These are phyloP conservation scores for Patella pellucida DNA, from an alignment of 2,888 invertebrate species.

Conservation along the genomic window DNA sequence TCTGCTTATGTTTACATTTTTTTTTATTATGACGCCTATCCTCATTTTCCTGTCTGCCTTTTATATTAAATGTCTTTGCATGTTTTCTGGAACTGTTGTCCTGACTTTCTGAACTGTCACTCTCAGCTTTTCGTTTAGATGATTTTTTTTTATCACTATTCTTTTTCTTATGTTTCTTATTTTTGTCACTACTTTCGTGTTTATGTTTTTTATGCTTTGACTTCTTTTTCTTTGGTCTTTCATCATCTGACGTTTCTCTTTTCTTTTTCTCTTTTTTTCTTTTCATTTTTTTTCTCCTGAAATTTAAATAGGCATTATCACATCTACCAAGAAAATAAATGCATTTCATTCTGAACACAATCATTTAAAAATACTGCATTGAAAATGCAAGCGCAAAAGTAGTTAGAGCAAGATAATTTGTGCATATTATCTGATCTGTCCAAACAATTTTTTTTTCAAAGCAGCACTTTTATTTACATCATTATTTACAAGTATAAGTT, in stretches of 20 bases:
- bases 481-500: too few relatives aligned
- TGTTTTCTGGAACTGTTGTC: background rate
- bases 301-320: background rate
- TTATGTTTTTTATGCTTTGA: background rate
- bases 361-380: too few relatives aligned
- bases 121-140: conserved; percentile 1
- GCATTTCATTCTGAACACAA: too few relatives aligned
- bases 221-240: conserved; percentile 8
- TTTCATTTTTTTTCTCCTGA: conserved; percentile 21
- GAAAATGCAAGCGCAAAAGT: too few relatives aligned
- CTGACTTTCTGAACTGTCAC: background rate
- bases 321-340: too few relatives aligned
- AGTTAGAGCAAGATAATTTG: too few relatives aligned
- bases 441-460: too few relatives aligned
- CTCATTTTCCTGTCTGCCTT: background rate
- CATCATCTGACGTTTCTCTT: background rate
- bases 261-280: conserved; percentile 20
- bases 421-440: too few relatives aligned
- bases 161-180: conserved; percentile 3
- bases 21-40: background rate
- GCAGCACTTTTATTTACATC: too few relatives aligned
- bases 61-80: background rate
- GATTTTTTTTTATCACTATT: conserved; percentile 4
- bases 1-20: too few relatives aligned
- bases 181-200: background rate